Evolutionary conservation across 1,140 invertebrate genomes (phyloP).

Genomic region (Galleria mellonella): DNA sequence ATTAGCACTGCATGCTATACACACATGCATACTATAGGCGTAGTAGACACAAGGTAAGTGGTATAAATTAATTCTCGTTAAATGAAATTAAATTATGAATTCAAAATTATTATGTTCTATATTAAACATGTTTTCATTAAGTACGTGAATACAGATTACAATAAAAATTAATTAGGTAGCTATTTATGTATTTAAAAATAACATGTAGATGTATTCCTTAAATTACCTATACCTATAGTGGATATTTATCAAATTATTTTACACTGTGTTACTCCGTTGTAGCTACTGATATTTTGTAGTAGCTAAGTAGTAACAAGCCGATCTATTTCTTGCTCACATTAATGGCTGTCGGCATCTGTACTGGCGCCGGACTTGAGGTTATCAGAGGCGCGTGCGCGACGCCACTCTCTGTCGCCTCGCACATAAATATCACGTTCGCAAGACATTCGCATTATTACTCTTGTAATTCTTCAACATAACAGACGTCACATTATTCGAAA

Average conservation of each 20-base stretch:
- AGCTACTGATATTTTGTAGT: not conserved
- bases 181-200: no score
- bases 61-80: no score
- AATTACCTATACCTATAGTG: slow-evolving; percentile 13
- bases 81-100: no score
- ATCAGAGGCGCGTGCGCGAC: slow-evolving; percentile 61
- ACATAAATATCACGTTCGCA: slow-evolving; percentile 52
- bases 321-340: slow-evolving; percentile 23
- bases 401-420: slow-evolving; percentile 20
- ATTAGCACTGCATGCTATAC: no score
- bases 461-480: slow-evolving; percentile 27
- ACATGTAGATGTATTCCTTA: slow-evolving; percentile 12
- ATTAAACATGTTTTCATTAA: no score
- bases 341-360: slow-evolving; percentile 37
- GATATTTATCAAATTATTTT: slow-evolving; percentile 1
- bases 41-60: no score
- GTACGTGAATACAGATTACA: no score
- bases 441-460: slow-evolving; percentile 34
- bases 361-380: slow-evolving; percentile 54
- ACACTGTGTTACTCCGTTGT: not conserved
- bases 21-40: no score
- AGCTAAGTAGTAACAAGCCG: slow-evolving; percentile 2
- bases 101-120: no score
- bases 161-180: no score
- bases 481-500: slow-evolving; percentile 21